Conservation (phyloP, 1,140 invertebrate species). For the Aporrectodea caliginosa region DNA sequence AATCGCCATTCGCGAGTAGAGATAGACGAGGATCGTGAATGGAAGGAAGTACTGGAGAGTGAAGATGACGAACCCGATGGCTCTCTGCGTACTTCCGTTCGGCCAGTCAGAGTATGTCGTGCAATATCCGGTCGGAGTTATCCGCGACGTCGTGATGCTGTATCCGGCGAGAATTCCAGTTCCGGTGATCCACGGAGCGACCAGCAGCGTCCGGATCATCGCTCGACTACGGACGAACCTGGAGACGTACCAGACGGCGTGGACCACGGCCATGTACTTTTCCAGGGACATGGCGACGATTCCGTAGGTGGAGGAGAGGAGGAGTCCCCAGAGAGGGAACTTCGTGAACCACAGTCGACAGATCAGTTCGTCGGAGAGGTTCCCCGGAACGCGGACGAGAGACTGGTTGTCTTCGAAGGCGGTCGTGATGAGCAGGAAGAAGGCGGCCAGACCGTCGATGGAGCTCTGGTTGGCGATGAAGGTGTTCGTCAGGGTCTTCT, state of each 20-base stretch:
- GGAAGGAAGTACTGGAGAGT: constrained; percentile 4
- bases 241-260: constrained; percentile 26
- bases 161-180: constrained; percentile 1
- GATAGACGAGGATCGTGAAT: background rate
- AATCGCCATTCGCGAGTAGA: background rate
- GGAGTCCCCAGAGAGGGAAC: constrained; percentile 16
- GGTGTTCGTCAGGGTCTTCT: background rate
- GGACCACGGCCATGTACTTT: constrained; percentile 26
- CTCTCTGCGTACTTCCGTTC: background rate
- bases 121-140: background rate
- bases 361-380: constrained; percentile 16
- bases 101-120: background rate
- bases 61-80: background rate
- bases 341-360: constrained; percentile 27
- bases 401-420: background rate
- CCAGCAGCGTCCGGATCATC: background rate
- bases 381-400: background rate
- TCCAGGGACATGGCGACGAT: constrained; percentile 25
- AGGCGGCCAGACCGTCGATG: constrained; percentile 22
- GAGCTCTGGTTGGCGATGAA: constrained; percentile 17
- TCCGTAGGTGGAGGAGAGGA: constrained; percentile 28
- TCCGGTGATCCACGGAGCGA: constrained; percentile 7
- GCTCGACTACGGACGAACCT: constrained; percentile 3
- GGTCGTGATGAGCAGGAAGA: constrained; percentile 20
- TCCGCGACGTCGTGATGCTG: background rate